Evolutionary conservation across 2,113 vertebrate species (phyloP).

Genomic region (Pipra filicauda): DNA sequence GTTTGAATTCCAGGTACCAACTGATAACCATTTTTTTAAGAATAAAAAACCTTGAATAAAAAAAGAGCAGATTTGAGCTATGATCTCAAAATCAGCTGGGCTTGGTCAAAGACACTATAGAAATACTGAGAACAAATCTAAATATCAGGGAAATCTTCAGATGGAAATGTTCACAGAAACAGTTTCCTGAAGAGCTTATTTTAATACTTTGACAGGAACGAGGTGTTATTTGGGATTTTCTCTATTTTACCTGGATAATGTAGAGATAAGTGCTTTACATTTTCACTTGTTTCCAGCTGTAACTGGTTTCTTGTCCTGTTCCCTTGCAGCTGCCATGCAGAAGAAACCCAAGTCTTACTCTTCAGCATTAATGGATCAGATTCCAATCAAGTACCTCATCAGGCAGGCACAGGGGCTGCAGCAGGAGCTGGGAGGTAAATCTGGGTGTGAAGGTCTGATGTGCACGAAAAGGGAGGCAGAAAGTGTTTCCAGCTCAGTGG

Average conservation of each 20-base stretch:
- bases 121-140: background rate
- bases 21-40: background rate
- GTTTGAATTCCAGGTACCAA: background rate
- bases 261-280: background rate
- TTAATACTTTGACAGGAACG: background rate
- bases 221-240: background rate
- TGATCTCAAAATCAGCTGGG: background rate
- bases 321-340: constrained; percentile 87
- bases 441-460: background rate
- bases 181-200: background rate
- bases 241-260: background rate
- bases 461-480: background rate
- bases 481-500: background rate
- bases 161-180: background rate
- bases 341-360: constrained; percentile 97
- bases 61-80: background rate
- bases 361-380: constrained; percentile 95
- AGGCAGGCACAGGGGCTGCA: constrained; percentile 95
- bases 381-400: constrained; percentile 97
- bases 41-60: background rate
- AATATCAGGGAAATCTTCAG: background rate
- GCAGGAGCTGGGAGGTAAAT: constrained; percentile 92
- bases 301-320: background rate
- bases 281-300: background rate
- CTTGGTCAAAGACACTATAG: background rate